Evolutionary conservation across 2,113 vertebrate species (phyloP).

Genomic region (Ophiodon elongatus): DNA sequence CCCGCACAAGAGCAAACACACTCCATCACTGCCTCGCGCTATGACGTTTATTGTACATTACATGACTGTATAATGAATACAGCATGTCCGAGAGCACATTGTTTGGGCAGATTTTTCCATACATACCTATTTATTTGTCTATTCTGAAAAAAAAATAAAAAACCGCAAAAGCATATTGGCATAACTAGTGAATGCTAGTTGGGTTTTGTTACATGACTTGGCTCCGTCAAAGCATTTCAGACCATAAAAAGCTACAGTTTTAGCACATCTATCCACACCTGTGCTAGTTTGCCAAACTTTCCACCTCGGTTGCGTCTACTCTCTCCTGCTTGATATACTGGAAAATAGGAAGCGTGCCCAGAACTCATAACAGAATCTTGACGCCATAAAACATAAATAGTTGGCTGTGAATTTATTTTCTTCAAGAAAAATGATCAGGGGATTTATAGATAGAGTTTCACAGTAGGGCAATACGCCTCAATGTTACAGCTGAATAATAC

Average conservation of each 20-base stretch:
- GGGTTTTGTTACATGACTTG: conserved; percentile 40
- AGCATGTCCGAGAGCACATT: conserved; percentile 66
- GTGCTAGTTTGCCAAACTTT: conserved; percentile 46
- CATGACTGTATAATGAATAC: conserved; percentile 76
- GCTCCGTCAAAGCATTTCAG: conserved; percentile 16
- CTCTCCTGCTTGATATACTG: conserved; percentile 21
- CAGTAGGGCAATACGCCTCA: conserved; percentile 21
- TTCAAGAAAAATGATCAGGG: conserved; percentile 39
- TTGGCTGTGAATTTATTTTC: conserved; percentile 36
- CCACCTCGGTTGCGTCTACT: conserved; percentile 32
- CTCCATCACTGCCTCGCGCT: conserved; percentile 63
- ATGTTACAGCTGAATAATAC: conserved; percentile 35
- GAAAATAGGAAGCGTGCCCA: conserved; percentile 49
- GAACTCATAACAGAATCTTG: conserved; percentile 49
- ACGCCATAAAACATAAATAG: conserved; percentile 44
- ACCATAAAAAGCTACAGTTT: conserved; percentile 41
- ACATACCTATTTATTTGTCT: conserved; percentile 75
- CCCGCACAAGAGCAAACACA: conserved; percentile 68
- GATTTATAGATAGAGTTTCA: conserved; percentile 36
- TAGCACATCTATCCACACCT: conserved; percentile 54
- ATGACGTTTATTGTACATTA: conserved; percentile 75
- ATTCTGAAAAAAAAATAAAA: conserved; percentile 36
- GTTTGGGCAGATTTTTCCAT: conserved; percentile 67
- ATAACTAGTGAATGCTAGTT: conserved; percentile 7
- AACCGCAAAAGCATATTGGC: conserved; percentile 11